phyloP scores from a whole-genome alignment of 2,797 vertebrate species.

The Anabas testudineus region DNA sequence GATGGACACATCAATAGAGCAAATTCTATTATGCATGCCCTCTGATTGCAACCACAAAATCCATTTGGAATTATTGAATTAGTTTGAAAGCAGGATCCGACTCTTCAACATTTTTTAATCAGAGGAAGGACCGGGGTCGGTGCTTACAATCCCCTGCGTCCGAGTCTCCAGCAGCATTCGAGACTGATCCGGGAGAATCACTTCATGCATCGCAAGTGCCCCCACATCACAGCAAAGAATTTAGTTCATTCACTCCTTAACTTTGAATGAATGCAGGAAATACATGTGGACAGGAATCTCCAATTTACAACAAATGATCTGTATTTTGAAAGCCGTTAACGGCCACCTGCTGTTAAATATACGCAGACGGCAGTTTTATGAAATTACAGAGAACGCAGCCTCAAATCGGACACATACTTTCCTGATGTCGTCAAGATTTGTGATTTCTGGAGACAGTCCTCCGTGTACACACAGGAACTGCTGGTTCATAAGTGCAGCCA shows the following conservation, averaged over 20 bases:
- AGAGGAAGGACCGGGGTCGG: constrained; percentile 40
- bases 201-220: constrained; percentile 21
- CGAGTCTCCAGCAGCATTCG: constrained; percentile 28
- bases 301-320: constrained; percentile 20
- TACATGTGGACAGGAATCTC: constrained; percentile 10
- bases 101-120: constrained; percentile 69
- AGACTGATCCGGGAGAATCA: constrained; percentile 31
- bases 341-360: constrained; percentile 30
- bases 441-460: constrained; percentile 99
- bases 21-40: constrained; percentile 66
- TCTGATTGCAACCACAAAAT: constrained; percentile 74
- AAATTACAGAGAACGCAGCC: constrained; percentile 40
- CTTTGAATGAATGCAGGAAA: constrained; percentile 37
- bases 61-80: constrained; percentile 78
- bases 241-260: constrained; percentile 21
- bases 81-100: constrained; percentile 64
- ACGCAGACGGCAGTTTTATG: constrained; percentile 25
- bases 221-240: constrained; percentile 32
- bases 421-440: constrained; percentile 99
- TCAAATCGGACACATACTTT: constrained; percentile 90
- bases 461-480: constrained; percentile 99
- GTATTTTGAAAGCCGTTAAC: constrained; percentile 33
- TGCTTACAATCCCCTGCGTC: constrained; percentile 20
- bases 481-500: constrained; percentile 99
- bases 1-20: constrained; percentile 71